Base-by-base conservation (phyloP, 2,888 invertebrate species). In the Machimus rusticus region DNA sequence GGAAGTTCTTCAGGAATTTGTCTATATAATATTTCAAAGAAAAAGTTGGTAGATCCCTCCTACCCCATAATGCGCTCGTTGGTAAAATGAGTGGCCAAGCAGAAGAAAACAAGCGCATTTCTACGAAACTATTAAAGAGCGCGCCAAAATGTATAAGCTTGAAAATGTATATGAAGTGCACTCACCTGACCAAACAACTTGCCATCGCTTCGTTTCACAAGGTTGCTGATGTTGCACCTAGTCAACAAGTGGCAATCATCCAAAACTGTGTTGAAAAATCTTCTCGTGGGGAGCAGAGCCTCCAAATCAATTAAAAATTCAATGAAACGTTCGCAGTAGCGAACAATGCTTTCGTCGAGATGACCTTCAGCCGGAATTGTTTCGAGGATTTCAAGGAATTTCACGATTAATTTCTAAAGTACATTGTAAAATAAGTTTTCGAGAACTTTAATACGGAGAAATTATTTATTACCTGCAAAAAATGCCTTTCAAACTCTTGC, bases 261-360 rank as follows among this genome's bases (percentile, higher is more conserved):
- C 93, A 99, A 94, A 1, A 99, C 96, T 0, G 97, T 97, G 93
- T 99, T 99, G 93, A 99, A 98, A 93, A 99, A 99, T 81, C 99
- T 94, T 55, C 99, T 94, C 0, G 99, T 99, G 0, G 99, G 99
- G 90, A 99, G 93, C 89, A 99, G 93, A 0, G 99, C 98, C 91
- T 99, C 99, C 90, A 99, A 93, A 92, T 99, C 99, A 87, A 99
- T 98, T 93, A 99, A 94, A 89, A 99, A 94, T 93, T 99, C 99
- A 88, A 99, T 92, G 93, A 99, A 99, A 74, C 99, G 94, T 93
- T 99, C 99, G 92, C 98, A 98, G 92, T 98, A 99, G 90, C 94
- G 93, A 74, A 95, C 94, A 87, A 94, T 94, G 90, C 95, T 94
- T 2, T 93, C 90, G 79, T 94, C 93, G 1, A 95, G 91, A 12